Conservation (phyloP, 2,797 vertebrate species). For the Myripristis murdjan region DNA sequence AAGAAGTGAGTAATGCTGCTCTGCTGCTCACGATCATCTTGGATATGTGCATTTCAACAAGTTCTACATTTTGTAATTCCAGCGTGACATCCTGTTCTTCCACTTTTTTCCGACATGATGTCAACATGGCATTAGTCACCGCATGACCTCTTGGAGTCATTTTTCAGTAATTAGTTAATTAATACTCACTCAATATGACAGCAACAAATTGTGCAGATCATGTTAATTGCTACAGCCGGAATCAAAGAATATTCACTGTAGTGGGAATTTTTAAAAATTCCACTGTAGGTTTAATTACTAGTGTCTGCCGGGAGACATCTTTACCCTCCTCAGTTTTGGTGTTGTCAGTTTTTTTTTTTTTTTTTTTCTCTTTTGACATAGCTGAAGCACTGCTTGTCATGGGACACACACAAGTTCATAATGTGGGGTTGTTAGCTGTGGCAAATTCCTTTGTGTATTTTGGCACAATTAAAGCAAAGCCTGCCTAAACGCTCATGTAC, state of each 20-base stretch:
- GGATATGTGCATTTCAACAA: neutral
- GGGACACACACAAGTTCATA: constrained; percentile 37
- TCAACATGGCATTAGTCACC: constrained; percentile 43
- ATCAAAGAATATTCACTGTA: too few relatives aligned
- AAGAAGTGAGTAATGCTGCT: neutral
- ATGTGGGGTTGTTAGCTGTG: constrained; percentile 37
- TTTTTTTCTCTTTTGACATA: too few relatives aligned
- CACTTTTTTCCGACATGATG: constrained; percentile 30
- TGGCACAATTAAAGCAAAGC: constrained; percentile 59
- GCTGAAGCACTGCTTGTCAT: constrained; percentile 15
- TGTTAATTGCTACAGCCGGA: neutral
- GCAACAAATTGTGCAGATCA: neutral
- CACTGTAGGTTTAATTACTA: constrained; percentile 2
- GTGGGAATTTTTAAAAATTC: too few relatives aligned
- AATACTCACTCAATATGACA: constrained; percentile 35
- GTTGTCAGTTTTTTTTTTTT: too few relatives aligned
- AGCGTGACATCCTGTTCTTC: neutral
- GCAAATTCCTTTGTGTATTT: constrained; percentile 60
- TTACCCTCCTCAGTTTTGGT: constrained; percentile 12
- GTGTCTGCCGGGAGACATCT: constrained; percentile 21
- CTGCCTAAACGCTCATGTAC: constrained; percentile 43
- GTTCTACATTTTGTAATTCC: constrained; percentile 20
- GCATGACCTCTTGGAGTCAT: constrained; percentile 23
- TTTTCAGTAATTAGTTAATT: constrained; percentile 42
- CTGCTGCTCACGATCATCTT: neutral